A percentile compares a stretch with the other conserved stretches of the same genome.
Conservation (phyloP, 2,888 invertebrate genomes). For the Lasioglossum pauxillum region DNA sequence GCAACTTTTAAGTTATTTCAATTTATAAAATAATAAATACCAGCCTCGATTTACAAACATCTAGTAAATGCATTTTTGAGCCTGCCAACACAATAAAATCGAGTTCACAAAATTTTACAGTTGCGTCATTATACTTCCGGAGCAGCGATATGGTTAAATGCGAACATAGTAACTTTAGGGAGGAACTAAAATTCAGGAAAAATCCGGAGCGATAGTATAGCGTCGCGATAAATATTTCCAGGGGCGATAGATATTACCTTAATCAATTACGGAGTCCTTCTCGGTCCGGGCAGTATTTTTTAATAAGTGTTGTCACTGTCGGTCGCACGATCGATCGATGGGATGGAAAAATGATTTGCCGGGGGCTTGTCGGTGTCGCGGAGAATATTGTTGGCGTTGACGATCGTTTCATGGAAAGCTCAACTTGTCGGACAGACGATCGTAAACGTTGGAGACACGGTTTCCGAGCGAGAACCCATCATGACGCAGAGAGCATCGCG, state of each 20-base stretch:
- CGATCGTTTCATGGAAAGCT: conserved; percentile 40
- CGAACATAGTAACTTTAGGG: neutral
- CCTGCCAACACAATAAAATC: too few relatives aligned
- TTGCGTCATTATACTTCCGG: too few relatives aligned
- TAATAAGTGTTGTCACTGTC: conserved; percentile 4
- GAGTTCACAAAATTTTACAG: too few relatives aligned
- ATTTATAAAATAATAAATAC: too few relatives aligned
- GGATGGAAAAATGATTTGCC: neutral
- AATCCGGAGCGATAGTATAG: neutral
- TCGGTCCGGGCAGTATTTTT: neutral
- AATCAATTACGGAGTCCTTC: neutral
- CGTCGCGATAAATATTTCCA: neutral
- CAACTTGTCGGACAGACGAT: conserved; percentile 42
- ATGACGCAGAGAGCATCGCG: conserved; percentile 31
- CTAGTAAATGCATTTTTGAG: too few relatives aligned
- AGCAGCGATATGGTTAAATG: neutral
- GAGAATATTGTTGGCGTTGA: conserved; percentile 1
- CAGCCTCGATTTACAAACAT: too few relatives aligned
- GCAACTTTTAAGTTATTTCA: too few relatives aligned
- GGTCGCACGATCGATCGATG: neutral
- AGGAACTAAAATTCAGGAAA: neutral
- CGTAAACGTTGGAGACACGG: conserved; percentile 55
- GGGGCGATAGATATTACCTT: neutral
- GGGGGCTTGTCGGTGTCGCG: neutral
- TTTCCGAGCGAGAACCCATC: conserved; percentile 27